A percentile compares a stretch with the other conserved stretches of the same genome.
Conservation (phyloP, 1,140 invertebrate genomes). For the Hylyphantes graminicola region DNA sequence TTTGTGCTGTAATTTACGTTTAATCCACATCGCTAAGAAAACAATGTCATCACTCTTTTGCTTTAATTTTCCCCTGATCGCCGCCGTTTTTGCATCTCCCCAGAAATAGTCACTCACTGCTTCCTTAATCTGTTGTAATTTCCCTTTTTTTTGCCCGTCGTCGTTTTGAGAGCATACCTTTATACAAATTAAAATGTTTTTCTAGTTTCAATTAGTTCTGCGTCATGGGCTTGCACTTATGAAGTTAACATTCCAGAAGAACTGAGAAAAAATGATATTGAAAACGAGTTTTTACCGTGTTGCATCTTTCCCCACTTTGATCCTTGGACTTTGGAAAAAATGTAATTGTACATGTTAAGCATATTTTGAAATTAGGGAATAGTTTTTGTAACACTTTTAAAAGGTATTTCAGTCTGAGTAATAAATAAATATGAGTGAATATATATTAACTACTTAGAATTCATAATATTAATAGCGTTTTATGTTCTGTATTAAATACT, state of each 20-base stretch:
- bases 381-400: too few species aligned
- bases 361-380: too few species aligned
- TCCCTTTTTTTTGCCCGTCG: not conserved
- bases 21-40: conserved; percentile 47
- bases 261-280: too few species aligned
- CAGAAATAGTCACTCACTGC: not conserved
- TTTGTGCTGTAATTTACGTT: conserved; percentile 44
- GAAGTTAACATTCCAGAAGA: conserved; percentile 18
- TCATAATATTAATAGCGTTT: too few species aligned
- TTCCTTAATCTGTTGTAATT: conserved; percentile 46
- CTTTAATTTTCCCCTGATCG: conserved; percentile 57
- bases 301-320: conserved; percentile 2
- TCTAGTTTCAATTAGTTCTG: conserved; percentile 39
- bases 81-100: conserved; percentile 1
- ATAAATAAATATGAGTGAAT: too few species aligned
- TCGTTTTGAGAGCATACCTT: conserved; percentile 6
- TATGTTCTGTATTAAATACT: too few species aligned
- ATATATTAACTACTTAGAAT: too few species aligned
- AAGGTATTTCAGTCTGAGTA: too few species aligned
- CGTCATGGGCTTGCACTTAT: conserved; percentile 9
- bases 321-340: too few species aligned
- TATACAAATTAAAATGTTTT: conserved; percentile 49
- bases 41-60: conserved; percentile 45
- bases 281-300: not conserved
- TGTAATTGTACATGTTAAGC: too few species aligned